A percentile compares a stretch with the other conserved stretches of the same genome.
Evolutionary conservation across 2,797 vertebrate genomes (phyloP).

Genomic region (Lagorchestes hirsutus): DNA sequence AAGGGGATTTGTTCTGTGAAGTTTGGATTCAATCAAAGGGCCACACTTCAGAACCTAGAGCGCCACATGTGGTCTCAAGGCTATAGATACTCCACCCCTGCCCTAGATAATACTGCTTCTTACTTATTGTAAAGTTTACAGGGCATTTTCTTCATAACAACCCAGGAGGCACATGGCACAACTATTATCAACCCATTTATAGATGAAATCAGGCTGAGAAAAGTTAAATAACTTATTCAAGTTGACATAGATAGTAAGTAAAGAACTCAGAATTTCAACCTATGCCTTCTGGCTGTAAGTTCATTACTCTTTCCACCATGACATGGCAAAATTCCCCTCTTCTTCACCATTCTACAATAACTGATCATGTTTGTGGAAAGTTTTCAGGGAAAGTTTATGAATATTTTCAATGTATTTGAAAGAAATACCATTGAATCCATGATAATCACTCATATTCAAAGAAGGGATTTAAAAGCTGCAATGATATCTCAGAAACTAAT

Average conservation of each 20-base stretch:
- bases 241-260: background rate
- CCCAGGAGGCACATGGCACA: background rate
- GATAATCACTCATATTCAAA: background rate
- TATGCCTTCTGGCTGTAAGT: background rate
- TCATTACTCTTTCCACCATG: background rate
- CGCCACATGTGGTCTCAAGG: too few species aligned
- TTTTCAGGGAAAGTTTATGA: conserved; percentile 19
- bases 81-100: too few species aligned
- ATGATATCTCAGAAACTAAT: conserved; percentile 33
- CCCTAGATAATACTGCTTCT: background rate
- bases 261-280: background rate
- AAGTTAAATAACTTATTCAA: background rate
- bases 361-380: background rate
- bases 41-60: too few species aligned
- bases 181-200: background rate
- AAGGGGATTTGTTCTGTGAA: too few species aligned
- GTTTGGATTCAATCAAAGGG: too few species aligned
- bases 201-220: background rate
- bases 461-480: conserved; percentile 16
- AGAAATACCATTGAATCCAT: background rate
- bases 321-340: background rate
- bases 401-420: background rate
- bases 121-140: background rate
- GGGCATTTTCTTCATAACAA: background rate
- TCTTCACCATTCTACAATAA: background rate